Conservation (phyloP, 2,113 vertebrate species). For the Neolamprologus tretocephalus region DNA sequence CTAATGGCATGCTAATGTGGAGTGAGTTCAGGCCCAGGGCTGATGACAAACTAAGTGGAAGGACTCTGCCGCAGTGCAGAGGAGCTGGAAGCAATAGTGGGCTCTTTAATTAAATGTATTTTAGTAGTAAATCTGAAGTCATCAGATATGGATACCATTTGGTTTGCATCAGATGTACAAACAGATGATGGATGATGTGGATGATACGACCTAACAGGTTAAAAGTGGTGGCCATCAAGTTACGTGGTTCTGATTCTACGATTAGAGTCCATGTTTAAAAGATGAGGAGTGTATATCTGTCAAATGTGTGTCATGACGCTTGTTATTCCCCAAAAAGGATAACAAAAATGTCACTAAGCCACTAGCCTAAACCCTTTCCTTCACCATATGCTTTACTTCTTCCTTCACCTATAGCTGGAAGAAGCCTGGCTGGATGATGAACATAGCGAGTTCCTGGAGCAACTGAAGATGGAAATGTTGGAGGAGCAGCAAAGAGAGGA, state of each 20-base stretch:
- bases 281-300: background rate
- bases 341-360: constrained; percentile 7
- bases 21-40: constrained; percentile 61
- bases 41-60: constrained; percentile 33
- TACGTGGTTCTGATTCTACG: constrained; percentile 18
- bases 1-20: constrained; percentile 71
- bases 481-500: constrained; percentile 88
- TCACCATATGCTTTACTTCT: background rate
- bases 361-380: background rate
- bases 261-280: constrained; percentile 19
- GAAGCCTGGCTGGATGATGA: constrained; percentile 98
- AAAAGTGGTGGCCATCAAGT: constrained; percentile 32
- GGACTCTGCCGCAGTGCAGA: constrained; percentile 52
- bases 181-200: constrained; percentile 49
- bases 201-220: background rate
- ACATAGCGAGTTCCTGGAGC: constrained; percentile 94
- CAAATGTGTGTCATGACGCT: background rate
- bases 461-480: constrained; percentile 93
- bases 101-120: constrained; percentile 59
- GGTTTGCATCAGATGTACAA: constrained; percentile 35
- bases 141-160: constrained; percentile 55
- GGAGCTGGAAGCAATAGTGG: constrained; percentile 34
- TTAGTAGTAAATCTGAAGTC: constrained; percentile 54
- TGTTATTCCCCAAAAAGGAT: background rate
- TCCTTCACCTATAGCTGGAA: constrained; percentile 75